Evolutionary conservation across 1,140 invertebrate genomes (phyloP).

Genomic region (Drosophila watanabei): DNA sequence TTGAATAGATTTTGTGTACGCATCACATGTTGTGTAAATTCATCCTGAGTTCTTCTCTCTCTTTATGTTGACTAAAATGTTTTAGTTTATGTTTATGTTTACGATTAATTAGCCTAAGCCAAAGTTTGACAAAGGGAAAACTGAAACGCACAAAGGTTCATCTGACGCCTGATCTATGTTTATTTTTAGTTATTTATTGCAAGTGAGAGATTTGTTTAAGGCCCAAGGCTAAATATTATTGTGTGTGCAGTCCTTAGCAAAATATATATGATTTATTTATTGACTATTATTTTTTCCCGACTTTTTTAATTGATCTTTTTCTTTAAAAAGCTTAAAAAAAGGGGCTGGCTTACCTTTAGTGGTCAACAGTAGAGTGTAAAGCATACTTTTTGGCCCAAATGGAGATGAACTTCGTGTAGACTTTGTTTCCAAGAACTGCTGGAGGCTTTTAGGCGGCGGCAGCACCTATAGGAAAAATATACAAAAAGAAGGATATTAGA

Average conservation of each 20-base stretch:
- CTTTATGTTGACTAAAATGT: constrained; percentile 52
- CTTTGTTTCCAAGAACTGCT: constrained; percentile 10
- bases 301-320: constrained; percentile 1
- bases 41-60: constrained; percentile 20
- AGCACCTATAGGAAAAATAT: constrained; percentile 8
- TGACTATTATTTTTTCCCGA: constrained; percentile 35
- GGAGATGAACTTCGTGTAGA: neutral
- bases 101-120: constrained; percentile 56
- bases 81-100: constrained; percentile 47
- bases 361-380: neutral
- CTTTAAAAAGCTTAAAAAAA: neutral
- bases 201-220: constrained; percentile 56
- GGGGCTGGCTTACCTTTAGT: constrained; percentile 10
- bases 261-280: constrained; percentile 81
- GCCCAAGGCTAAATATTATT: constrained; percentile 36
- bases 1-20: constrained; percentile 28
- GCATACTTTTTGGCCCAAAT: constrained; percentile 35
- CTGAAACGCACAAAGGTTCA: constrained; percentile 40
- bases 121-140: constrained; percentile 18
- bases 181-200: constrained; percentile 74
- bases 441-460: constrained; percentile 10
- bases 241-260: constrained; percentile 67
- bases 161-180: constrained; percentile 56
- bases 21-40: constrained; percentile 39
- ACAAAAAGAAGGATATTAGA: constrained; percentile 1